Evolutionary conservation across 2,113 vertebrate genomes (phyloP).

Genomic region (Delphinus delphis): DNA sequence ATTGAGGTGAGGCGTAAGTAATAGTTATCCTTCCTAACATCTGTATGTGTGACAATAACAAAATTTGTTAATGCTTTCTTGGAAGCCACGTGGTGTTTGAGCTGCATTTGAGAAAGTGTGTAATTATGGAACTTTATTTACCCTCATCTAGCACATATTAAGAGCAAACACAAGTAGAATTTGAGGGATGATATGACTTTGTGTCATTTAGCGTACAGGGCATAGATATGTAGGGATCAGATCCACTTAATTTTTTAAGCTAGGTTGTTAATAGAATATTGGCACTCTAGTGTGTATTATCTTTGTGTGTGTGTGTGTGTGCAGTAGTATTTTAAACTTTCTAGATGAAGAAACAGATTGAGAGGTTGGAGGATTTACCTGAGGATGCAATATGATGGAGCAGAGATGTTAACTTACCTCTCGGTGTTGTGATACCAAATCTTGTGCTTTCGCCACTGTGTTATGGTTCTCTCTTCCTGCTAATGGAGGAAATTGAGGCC

Average conservation of each 20-base stretch:
- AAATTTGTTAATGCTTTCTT: not conserved
- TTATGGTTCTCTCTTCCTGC: not conserved
- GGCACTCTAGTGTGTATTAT: not conserved
- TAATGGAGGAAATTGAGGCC: not conserved
- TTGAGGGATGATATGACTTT: not conserved
- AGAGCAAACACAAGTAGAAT: not conserved
- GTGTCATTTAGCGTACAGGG: not conserved
- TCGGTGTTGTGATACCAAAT: not conserved
- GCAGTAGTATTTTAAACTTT: not conserved
- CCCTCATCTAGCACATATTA: not conserved
- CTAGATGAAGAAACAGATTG: not conserved
- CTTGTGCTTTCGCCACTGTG: not conserved
- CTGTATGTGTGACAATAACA: not conserved
- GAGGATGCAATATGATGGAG: not conserved
- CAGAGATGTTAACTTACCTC: not conserved
- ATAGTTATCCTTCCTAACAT: not conserved
- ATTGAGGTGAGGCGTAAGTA: not conserved
- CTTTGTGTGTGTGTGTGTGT: not conserved
- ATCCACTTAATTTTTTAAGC: not conserved
- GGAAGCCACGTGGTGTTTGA: not conserved
- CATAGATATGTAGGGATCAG: not conserved
- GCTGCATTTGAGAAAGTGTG: not conserved
- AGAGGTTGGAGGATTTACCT: not conserved
- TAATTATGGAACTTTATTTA: not conserved
- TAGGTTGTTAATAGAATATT: not conserved